These are phyloP conservation scores for Linhomoeus sp. DNA, from an alignment of 2,888 invertebrate genomes.

Conservation along the genomic window DNA sequence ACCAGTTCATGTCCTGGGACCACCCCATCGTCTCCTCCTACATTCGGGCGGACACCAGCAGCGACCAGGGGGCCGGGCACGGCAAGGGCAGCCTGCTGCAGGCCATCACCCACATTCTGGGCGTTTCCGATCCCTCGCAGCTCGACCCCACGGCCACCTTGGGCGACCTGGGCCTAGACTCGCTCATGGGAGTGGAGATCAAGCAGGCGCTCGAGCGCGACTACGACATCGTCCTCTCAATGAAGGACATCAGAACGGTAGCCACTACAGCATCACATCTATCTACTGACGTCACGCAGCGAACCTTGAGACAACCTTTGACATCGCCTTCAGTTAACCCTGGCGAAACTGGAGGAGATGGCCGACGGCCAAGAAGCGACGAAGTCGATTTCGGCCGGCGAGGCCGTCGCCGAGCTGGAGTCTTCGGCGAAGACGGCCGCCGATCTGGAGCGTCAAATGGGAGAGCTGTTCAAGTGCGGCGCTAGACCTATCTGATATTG, in stretches of 20 bases:
- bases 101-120: constrained; percentile 22
- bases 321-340: constrained; percentile 47
- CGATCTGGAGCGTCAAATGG: constrained; percentile 25
- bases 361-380: constrained; percentile 22
- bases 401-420: constrained; percentile 13
- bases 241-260: constrained; percentile 62
- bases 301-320: too few relatives aligned
- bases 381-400: constrained; percentile 14
- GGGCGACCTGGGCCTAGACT: constrained; percentile 90
- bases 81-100: too few relatives aligned
- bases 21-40: constrained; percentile 36
- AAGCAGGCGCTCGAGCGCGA: constrained; percentile 39
- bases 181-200: constrained; percentile 90
- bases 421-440: too few relatives aligned
- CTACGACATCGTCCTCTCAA: constrained; percentile 62
- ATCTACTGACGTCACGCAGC: too few relatives aligned
- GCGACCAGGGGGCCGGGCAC: too few relatives aligned
- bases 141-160: constrained; percentile 53
- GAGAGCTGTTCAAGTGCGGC: constrained; percentile 21
- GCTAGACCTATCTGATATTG: neutral
- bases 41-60: constrained; percentile 22
- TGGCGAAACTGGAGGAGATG: constrained; percentile 46
- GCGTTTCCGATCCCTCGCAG: constrained; percentile 59
- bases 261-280: too few relatives aligned
- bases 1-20: constrained; percentile 65